Base-by-base conservation (phyloP, 2,797 vertebrate genomes). In the Molossus alvarezi region DNA sequence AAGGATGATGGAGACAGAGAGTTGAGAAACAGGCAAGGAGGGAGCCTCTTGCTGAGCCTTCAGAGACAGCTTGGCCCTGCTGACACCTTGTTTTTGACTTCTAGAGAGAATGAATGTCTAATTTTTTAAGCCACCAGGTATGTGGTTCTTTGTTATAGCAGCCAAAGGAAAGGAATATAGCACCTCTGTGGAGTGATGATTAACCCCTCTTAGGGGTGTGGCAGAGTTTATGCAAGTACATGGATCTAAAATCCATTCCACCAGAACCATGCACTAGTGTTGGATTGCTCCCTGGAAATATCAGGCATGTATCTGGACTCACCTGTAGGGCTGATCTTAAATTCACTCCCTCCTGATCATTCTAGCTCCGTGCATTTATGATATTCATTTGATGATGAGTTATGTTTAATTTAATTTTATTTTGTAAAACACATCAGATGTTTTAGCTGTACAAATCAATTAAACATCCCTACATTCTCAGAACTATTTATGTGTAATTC, bases 351-450 rank as follows among this genome's bases (percentile, higher is more conserved):
- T 27, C n/a, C 25, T 62, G 37, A 75, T 80, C 48, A 25, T 55
- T 88, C 11, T 72, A 58, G 33, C 27, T 80, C 53, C 13, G 17
- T 77, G 41, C 89, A 82, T 75, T 95, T 64, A 86, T 84, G 71
- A 27, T 60, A 75, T 41, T 64, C 41, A 51, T 60, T 94, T 87
- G 58, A 29, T 51, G 69, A 0, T 84, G 58, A 79, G 6, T 65
- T 82, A 23, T 53, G 69, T 45, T 37, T 75, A 29, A 72, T 79
- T 85, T 73, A 33, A 33, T 21, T 88, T 83, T 27, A 79, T 84
- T 75, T 85, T 86, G 69, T 76, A 88, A 90, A 96, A 92, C 27
- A 88, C 23, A 88, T n/a, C 18, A 72, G 84, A 51, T 86, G 17
- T 93, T 72, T 92, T 45, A 48, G 86, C 17, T 82, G 7, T 64